Conservation (phyloP, 2,113 vertebrate genomes). For the Epinephelus cyanopodus region DNA sequence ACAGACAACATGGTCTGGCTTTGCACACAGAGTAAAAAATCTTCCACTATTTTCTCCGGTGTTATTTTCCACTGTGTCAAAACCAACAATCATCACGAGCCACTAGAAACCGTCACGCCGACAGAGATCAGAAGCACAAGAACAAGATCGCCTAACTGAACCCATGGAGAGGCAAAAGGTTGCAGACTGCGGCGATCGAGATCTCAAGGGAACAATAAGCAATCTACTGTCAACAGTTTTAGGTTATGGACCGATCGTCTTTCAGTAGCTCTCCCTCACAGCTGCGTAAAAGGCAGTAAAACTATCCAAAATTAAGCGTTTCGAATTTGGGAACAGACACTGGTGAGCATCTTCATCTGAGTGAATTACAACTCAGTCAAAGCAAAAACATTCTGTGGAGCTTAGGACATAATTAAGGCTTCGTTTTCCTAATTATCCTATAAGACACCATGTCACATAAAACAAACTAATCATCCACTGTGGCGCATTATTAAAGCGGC, state of each 20-base stretch:
- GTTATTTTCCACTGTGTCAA: slow-evolving; percentile 30
- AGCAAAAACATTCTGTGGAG: background rate
- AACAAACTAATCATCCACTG: background rate
- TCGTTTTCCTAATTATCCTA: slow-evolving; percentile 16
- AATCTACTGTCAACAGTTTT: slow-evolving; percentile 76
- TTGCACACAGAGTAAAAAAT: slow-evolving; percentile 32
- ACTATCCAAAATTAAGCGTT: slow-evolving; percentile 5
- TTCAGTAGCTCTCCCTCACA: slow-evolving; percentile 58
- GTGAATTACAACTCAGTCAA: slow-evolving; percentile 1
- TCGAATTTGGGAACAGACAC: slow-evolving; percentile 26
- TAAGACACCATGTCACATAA: slow-evolving; percentile 17
- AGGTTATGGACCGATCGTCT: slow-evolving; percentile 66
- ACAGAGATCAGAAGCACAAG: slow-evolving; percentile 29
- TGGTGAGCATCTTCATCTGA: background rate
- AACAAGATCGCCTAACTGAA: slow-evolving; percentile 29
- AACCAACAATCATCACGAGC: background rate
- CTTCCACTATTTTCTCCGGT: background rate
- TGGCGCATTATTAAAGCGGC: background rate
- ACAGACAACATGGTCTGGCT: slow-evolving; percentile 18
- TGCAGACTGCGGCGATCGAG: slow-evolving; percentile 57
- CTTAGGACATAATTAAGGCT: background rate
- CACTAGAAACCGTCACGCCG: slow-evolving; percentile 9
- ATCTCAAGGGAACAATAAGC: slow-evolving; percentile 82
- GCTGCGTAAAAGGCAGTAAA: slow-evolving; percentile 21
- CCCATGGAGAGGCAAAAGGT: slow-evolving; percentile 43